Conservation (phyloP, 2,113 vertebrate genomes). For the Hyperopisus bebe region DNA sequence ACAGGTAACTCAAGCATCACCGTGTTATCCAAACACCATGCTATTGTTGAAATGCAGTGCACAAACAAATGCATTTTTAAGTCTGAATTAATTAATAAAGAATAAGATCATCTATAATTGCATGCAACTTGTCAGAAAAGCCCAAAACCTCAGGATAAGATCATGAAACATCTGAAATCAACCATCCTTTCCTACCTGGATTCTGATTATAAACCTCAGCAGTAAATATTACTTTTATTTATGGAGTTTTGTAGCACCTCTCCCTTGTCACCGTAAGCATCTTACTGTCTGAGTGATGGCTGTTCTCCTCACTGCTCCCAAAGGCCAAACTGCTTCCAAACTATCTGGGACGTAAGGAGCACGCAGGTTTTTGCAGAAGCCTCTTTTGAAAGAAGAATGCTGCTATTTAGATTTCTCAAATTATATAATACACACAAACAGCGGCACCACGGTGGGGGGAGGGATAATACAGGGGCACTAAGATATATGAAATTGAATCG, state of each 20-base stretch:
- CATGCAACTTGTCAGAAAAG: background rate
- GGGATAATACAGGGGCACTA: background rate
- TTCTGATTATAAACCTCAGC: background rate
- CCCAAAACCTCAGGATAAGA: background rate
- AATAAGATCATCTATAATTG: background rate
- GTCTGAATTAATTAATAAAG: background rate
- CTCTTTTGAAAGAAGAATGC: background rate
- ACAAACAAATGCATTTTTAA: background rate
- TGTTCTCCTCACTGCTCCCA: background rate
- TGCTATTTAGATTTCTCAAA: background rate
- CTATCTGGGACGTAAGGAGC: background rate
- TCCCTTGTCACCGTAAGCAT: background rate
- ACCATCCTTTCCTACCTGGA: background rate
- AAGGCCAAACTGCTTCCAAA: background rate
- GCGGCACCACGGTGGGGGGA: too few species aligned
- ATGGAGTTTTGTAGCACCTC: background rate
- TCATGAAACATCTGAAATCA: background rate
- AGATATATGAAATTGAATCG: background rate
- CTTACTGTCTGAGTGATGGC: background rate
- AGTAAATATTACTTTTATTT: background rate
- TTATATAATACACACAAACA: background rate
- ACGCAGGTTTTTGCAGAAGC: background rate
- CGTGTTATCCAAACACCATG: background rate
- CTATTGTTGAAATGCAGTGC: background rate
- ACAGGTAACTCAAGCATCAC: background rate